Evolutionary conservation across 2,888 invertebrate genomes (phyloP), one percentile per base, ranked within the genome.

Genomic region (Malachius bipustulatus): DNA sequence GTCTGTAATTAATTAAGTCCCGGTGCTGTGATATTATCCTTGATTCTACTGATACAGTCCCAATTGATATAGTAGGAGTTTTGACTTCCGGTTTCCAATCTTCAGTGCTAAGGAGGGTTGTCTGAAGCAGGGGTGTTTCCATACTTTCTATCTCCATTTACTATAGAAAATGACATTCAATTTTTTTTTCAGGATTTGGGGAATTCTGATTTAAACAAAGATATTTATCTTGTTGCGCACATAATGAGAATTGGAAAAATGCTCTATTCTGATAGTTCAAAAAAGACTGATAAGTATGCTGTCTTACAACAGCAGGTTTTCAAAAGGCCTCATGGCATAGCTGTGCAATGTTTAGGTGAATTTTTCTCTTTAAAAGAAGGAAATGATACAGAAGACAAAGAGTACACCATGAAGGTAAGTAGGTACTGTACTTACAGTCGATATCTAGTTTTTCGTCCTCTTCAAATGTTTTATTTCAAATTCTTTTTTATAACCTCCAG

Each of bases 201-300:
- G 33, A 80, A 77, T 45, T 75, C 82, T 27, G 93, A 93, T 60
- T 70, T 90, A 35, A 77, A 77, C 36, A 77, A 82, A 40, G 90
- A 93, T 52, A 69, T 91, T 14, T 90, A 82, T 67, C 69, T 94
- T 46, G 81, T 93, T 16, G 87, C 87, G 42, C 88, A 90, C 62
- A 84, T 93, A 30, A 82, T 90, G 65, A 73, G 93, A 33, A 80
- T 89, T 35, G 93, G 93, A 2, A 73, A 82, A 51, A 87, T 89
- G 73, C 71, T 85, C 10, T 74, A 74, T 43, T 65, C 66, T 16
- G 70, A 69, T 53, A 71, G 69, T 53, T 59, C 63, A 2, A 63
- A 65, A 45, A 60, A 63, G 59, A 62, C 61, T 57, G 64, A 64
- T 36, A 63, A 62, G 47, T 51, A 59, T 40, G 50, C 52, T 31